Evolutionary conservation across 2,888 invertebrate genomes (phyloP).

Genomic region (Branchipolynoe longqiensis): DNA sequence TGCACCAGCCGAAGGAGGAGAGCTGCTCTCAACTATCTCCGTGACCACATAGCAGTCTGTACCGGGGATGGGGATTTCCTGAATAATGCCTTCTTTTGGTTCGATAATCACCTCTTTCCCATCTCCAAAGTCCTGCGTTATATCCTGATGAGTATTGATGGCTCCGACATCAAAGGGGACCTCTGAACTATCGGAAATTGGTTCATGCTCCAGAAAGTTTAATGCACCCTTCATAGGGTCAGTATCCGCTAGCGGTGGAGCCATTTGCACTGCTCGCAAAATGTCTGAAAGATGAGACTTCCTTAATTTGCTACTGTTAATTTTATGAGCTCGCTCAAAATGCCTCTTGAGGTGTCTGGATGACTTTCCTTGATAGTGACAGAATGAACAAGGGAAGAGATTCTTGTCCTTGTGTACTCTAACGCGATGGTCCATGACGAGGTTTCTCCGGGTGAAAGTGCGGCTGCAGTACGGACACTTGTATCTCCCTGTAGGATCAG

Average conservation of each 20-base stretch:
- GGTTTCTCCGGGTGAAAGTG: not conserved
- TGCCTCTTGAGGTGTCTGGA: conserved; percentile 16
- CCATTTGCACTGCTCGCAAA: too few species aligned
- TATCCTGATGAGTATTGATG: too few species aligned
- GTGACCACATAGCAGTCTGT: conserved; percentile 26
- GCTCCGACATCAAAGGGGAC: too few species aligned
- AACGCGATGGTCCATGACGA: not conserved
- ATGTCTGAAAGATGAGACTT: too few species aligned
- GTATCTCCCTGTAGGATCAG: not conserved
- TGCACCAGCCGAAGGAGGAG: too few species aligned
- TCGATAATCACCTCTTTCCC: not conserved
- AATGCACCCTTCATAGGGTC: too few species aligned
- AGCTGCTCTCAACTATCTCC: too few species aligned
- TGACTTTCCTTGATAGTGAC: conserved; percentile 14
- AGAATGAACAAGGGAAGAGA: not conserved
- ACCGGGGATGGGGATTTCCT: conserved; percentile 8
- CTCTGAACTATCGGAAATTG: too few species aligned
- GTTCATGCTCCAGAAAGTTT: too few species aligned
- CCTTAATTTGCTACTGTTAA: too few species aligned
- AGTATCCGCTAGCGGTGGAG: too few species aligned
- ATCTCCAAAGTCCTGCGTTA: too few species aligned
- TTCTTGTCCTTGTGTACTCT: not conserved
- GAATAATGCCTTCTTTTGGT: not conserved
- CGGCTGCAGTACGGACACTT: not conserved
- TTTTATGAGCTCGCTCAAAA: not conserved